Base-by-base conservation (phyloP, 2,888 invertebrate genomes). In the Calameuta filiformis region DNA sequence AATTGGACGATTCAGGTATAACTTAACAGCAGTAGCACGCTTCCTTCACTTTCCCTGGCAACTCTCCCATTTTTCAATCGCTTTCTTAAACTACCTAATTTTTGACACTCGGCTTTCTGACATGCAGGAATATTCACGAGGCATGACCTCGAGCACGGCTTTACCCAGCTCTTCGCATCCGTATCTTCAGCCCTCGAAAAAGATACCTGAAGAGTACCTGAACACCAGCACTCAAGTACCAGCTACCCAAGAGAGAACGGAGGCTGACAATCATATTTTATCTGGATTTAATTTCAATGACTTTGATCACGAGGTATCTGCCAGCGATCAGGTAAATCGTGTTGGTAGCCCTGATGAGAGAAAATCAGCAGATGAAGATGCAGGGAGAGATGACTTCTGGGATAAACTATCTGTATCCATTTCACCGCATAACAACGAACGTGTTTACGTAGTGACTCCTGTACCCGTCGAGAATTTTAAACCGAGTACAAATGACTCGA, bases 371-470 rank as follows among this genome's bases (percentile, higher is more conserved):
- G 15, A 56, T 6, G 35, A 74, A 35, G 34, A 35, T 23, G 35
- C 76, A 73, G 40, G n/a, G 15, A 71, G 33, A 33, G 86, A 89
- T 12, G 91, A 93, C 1, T 92, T 93, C 2, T 96, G 96, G 96
- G 94, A 94, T 69, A 92, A 93, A 86, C 93, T 95, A 81, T 94
- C 95, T 87, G 94, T 96, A 1, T 94, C 95, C 31, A 95, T 96
- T 88, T 95, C 96, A 15, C 95, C 96, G n/a, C 91, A 94, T 79
- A 96, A 96, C 6, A 95, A 95, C 86, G 97, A 97, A 92, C 96
- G 95, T 88, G 94, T 97, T 0, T 96, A 96, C 85, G 96, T 97
- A 1, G 96, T 97, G 0, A 97, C 97, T 4, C 96, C 97, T 0
- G 95, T 95, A 87, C 94, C 95, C 86, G 30, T 35, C 56, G n/a